Percentiles rank a stretch among this genome's conserved stretches.
Conservation (phyloP, 2,888 invertebrate species). For the Eretmocerus hayati region DNA sequence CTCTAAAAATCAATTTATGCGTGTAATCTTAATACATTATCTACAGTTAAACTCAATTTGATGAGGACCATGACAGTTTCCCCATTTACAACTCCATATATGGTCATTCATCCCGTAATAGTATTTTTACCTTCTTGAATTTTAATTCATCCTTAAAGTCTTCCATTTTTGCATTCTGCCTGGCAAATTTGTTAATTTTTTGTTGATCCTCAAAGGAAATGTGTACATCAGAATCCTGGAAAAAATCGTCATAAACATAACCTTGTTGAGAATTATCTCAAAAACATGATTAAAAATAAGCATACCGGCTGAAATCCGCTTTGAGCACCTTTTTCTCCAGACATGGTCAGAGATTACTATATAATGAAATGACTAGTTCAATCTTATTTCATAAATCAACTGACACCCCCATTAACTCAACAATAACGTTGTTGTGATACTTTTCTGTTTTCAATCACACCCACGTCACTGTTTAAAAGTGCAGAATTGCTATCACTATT, state of each 20-base stretch:
- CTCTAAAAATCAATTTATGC: too few species aligned
- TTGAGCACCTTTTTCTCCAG: constrained; percentile 44
- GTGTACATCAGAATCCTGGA: constrained; percentile 81
- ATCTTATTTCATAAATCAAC: too few species aligned
- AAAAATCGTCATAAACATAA: constrained; percentile 28
- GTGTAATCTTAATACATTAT: too few species aligned
- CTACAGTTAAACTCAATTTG: too few species aligned
- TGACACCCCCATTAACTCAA: too few species aligned
- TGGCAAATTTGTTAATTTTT: constrained; percentile 94
- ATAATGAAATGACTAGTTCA: too few species aligned
- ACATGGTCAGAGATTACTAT: constrained; percentile 27
- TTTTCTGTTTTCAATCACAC: too few species aligned
- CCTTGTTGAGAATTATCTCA: constrained; percentile 19
- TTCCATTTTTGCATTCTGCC: constrained; percentile 85
- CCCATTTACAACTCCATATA: too few species aligned
- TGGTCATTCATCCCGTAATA: not conserved
- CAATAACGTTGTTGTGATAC: too few species aligned
- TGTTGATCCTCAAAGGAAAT: constrained; percentile 95
- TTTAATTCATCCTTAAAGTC: constrained; percentile 84
- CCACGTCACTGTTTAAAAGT: too few species aligned
- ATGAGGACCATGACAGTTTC: too few species aligned
- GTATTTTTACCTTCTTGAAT: constrained; percentile 68
- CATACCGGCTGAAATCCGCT: constrained; percentile 67
- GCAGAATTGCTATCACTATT: too few species aligned
- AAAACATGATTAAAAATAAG: constrained; percentile 19